Evolutionary conservation across 2,888 invertebrate genomes (phyloP).

Genomic region (Mechanitis mazaeus): DNA sequence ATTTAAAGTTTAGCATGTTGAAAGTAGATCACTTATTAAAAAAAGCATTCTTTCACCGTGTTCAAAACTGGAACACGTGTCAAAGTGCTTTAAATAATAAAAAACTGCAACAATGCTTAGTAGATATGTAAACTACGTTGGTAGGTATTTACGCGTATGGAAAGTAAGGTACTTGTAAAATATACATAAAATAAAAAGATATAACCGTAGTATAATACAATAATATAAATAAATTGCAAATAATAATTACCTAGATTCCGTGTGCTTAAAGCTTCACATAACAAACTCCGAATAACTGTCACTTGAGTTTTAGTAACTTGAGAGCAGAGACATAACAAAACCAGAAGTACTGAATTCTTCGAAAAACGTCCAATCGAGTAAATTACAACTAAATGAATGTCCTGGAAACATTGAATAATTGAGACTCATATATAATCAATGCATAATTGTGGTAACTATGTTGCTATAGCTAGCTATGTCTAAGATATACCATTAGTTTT

Average conservation of each 20-base stretch:
- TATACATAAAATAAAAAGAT: neutral
- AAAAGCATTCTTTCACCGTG: too few species aligned
- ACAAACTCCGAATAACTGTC: slow-evolving; percentile 41
- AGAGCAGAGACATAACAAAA: slow-evolving; percentile 53
- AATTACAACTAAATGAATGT: slow-evolving; percentile 29
- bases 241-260: slow-evolving; percentile 40
- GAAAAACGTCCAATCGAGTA: slow-evolving; percentile 43
- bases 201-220: neutral
- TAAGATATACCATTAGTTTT: too few species aligned
- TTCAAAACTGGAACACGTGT: too few species aligned
- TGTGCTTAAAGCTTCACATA: slow-evolving; percentile 52
- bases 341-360: slow-evolving; percentile 46
- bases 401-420: slow-evolving; percentile 29
- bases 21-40: too few species aligned
- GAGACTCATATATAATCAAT: neutral
- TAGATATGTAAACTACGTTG: too few species aligned
- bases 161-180: too few species aligned
- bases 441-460: too few species aligned
- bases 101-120: too few species aligned
- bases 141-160: too few species aligned
- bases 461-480: too few species aligned
- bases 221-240: slow-evolving; percentile 13
- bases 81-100: too few species aligned
- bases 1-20: neutral
- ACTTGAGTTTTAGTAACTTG: slow-evolving; percentile 49